Conservation (phyloP, 1,140 invertebrate genomes). For the Carposina sasakii region DNA sequence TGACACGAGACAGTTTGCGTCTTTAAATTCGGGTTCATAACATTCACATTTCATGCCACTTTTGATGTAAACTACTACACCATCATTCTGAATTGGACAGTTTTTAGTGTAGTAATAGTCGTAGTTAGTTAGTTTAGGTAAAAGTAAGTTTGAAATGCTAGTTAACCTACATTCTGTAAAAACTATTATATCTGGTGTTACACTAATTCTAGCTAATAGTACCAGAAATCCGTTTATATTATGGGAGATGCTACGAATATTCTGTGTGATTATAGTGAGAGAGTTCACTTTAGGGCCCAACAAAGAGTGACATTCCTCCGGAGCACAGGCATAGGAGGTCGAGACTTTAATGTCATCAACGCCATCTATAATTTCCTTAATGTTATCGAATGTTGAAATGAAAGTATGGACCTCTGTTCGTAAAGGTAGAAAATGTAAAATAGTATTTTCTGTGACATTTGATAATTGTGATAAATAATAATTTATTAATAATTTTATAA, state of each 20-base stretch:
- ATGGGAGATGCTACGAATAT: slow-evolving; percentile 4
- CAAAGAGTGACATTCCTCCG: not conserved
- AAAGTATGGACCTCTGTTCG: too few species aligned
- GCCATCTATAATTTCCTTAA: too few species aligned
- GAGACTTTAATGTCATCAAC: not conserved
- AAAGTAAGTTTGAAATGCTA: not conserved
- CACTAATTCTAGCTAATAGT: not conserved
- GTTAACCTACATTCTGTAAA: slow-evolving; percentile 13
- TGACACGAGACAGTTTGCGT: not conserved
- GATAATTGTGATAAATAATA: too few species aligned
- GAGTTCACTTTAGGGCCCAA: not conserved
- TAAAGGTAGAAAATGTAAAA: too few species aligned
- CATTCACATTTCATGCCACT: not conserved
- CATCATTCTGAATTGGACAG: not conserved
- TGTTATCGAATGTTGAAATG: too few species aligned
- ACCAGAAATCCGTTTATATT: not conserved
- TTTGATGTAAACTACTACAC: not conserved
- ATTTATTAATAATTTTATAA: too few species aligned
- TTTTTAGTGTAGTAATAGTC: not conserved
- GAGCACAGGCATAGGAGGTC: not conserved
- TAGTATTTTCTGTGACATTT: too few species aligned
- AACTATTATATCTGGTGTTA: slow-evolving; percentile 8
- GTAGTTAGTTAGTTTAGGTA: not conserved
- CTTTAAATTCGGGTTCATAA: not conserved
- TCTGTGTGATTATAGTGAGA: slow-evolving; percentile 1